Evolutionary conservation across 2,797 vertebrate genomes (phyloP), one percentile per base, ranked within the genome.

Genomic region (Mareca penelope): DNA sequence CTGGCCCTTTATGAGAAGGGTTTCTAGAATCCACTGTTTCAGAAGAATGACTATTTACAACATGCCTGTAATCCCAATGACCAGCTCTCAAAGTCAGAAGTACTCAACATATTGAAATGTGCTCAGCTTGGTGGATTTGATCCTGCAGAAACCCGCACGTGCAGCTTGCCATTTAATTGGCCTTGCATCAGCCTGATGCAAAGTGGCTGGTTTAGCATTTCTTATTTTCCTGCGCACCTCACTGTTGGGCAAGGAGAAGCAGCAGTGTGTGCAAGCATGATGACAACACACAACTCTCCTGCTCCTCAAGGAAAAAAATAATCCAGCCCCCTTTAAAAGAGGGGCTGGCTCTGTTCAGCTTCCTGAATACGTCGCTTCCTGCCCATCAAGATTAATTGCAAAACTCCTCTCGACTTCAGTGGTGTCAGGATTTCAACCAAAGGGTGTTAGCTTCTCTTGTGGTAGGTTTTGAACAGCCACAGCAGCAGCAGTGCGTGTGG

Each of bases 61-160:
- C 7, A 7, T 1, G 11, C 6, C 50, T 48, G 19, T 28, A 46
- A 68, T 55, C 44, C 33, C 55, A 6, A 9, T 4, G 28, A 64
- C 12, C 57, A 35, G 9, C 55, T 22, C 76, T 7, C 4, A 7
- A 7, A 39, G 15, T 60, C 39, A 19, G 53, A 28, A 50, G 52
- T 5, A 53, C 40, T 55, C 7, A 2, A 9, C 24, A 50, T 2
- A 1, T 1, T 35, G 53, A 46, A 8, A 35, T 5, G 4, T 6
- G 46, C 73, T 69, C 57, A 42, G 21, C 60, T 26, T 22, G 17
- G 79, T 56, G 11, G 33, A 40, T 13, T 33, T 40, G 44, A 46
- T 29, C 39, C 61, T 0, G 1, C 63, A 55, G 33, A 60, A 46
- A 42, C 23, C 53, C 33, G 28, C 31, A 15, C 0, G 21, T 73